Conservation (phyloP, 2,888 invertebrate genomes). For the Lasius platythorax region DNA sequence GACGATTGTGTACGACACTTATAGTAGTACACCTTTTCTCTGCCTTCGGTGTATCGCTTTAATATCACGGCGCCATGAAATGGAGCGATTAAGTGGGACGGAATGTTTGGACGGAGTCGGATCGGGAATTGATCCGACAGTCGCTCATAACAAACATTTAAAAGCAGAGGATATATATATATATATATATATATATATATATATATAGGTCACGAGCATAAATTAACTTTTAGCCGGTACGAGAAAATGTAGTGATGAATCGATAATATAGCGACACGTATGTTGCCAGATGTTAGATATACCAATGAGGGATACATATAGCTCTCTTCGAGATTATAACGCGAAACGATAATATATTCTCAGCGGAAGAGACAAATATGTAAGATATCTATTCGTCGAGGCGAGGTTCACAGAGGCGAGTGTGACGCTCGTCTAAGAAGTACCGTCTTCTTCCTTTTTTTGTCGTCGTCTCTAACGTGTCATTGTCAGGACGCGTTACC, state of each 20-base stretch:
- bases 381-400: slow-evolving; percentile 52
- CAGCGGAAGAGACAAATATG: slow-evolving; percentile 52
- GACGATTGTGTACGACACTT: slow-evolving; percentile 34
- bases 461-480: slow-evolving; percentile 51
- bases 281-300: neutral
- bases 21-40: neutral
- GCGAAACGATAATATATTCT: slow-evolving; percentile 50
- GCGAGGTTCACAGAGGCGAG: slow-evolving; percentile 60
- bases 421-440: slow-evolving; percentile 56
- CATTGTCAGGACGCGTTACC: slow-evolving; percentile 61
- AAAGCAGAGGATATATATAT: neutral
- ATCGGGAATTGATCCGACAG: neutral
- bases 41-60: slow-evolving; percentile 20
- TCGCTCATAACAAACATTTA: neutral
- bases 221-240: neutral
- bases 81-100: slow-evolving; percentile 37
- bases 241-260: neutral
- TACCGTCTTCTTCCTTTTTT: slow-evolving; percentile 14
- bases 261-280: neutral
- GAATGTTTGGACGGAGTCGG: neutral
- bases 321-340: slow-evolving; percentile 25
- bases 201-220: neutral
- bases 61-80: slow-evolving; percentile 52
- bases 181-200: too few species aligned
- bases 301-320: neutral